These are phyloP conservation scores for Reinhardtius hippoglossoides DNA, from an alignment of 2,113 vertebrate species.

Conservation along the genomic window DNA sequence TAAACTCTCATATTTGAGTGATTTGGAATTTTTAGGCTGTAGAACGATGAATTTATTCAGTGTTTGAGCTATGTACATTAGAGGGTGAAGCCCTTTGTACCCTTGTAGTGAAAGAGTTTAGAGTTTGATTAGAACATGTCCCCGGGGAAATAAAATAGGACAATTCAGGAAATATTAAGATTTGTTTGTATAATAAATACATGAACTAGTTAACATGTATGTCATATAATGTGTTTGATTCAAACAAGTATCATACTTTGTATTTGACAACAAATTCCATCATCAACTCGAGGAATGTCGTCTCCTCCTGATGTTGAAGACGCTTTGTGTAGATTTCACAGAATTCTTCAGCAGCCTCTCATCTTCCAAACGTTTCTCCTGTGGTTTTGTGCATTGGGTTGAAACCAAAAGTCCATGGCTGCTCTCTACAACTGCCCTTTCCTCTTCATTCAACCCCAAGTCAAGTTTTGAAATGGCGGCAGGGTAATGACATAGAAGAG, in stretches of 20 bases:
- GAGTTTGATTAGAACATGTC: too few relatives aligned
- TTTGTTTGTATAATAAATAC: background rate
- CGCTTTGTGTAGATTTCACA: conserved; percentile 25
- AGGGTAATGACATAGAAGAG: conserved; percentile 64
- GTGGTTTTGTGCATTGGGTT: conserved; percentile 39
- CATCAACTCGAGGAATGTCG: conserved; percentile 6
- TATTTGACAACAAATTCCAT: conserved; percentile 47
- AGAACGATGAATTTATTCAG: too few relatives aligned
- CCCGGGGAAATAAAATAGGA: too few relatives aligned
- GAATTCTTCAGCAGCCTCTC: conserved; percentile 36
- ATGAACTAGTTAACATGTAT: background rate
- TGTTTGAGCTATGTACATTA: background rate
- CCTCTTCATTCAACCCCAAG: conserved; percentile 36
- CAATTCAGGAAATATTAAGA: too few relatives aligned
- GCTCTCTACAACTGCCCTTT: conserved; percentile 21
- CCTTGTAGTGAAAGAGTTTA: background rate
- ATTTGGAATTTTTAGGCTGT: background rate
- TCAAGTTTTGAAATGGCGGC: conserved; percentile 44
- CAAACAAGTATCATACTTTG: conserved; percentile 18
- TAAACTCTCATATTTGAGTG: background rate
- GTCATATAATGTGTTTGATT: background rate
- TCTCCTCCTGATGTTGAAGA: conserved; percentile 21
- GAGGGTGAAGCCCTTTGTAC: background rate
- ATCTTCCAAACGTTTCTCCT: conserved; percentile 46
- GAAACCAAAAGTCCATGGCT: background rate